Evolutionary conservation across 2,888 invertebrate genomes (phyloP).

Genomic region (Deilephila elpenor): DNA sequence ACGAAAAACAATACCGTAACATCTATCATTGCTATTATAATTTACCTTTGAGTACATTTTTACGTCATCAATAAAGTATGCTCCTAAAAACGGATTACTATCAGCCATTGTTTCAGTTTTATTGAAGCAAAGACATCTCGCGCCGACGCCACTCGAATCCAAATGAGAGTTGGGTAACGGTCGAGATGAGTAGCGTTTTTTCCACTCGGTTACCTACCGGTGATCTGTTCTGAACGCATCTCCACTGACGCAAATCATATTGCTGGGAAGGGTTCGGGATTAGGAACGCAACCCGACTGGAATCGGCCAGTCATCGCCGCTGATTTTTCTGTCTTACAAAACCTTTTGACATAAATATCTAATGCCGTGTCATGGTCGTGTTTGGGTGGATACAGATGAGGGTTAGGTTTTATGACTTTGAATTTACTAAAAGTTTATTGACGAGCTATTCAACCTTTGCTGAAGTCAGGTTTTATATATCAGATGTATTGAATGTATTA

Average conservation of each 20-base stretch:
- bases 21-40: too few relatives aligned
- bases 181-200: conserved; percentile 82
- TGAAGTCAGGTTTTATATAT: neutral
- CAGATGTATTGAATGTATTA: too few relatives aligned
- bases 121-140: conserved; percentile 35
- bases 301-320: conserved; percentile 75
- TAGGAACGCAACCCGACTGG: conserved; percentile 64
- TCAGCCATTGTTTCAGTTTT: conserved; percentile 22
- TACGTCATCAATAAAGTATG: conserved; percentile 12
- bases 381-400: conserved; percentile 34
- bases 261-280: conserved; percentile 81
- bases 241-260: conserved; percentile 84
- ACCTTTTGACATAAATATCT: conserved; percentile 43
- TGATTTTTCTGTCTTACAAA: conserved; percentile 69
- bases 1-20: too few relatives aligned
- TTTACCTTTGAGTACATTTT: neutral
- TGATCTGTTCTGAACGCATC: conserved; percentile 82
- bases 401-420: conserved; percentile 29
- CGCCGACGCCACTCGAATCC: conserved; percentile 64
- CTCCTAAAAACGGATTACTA: conserved; percentile 3
- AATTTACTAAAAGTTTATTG: neutral
- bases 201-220: conserved; percentile 83
- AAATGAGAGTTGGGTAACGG: conserved; percentile 63
- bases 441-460: neutral
- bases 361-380: conserved; percentile 52